Base-by-base conservation (phyloP, 2,888 invertebrate species). In the Parascotia fuliginaria region DNA sequence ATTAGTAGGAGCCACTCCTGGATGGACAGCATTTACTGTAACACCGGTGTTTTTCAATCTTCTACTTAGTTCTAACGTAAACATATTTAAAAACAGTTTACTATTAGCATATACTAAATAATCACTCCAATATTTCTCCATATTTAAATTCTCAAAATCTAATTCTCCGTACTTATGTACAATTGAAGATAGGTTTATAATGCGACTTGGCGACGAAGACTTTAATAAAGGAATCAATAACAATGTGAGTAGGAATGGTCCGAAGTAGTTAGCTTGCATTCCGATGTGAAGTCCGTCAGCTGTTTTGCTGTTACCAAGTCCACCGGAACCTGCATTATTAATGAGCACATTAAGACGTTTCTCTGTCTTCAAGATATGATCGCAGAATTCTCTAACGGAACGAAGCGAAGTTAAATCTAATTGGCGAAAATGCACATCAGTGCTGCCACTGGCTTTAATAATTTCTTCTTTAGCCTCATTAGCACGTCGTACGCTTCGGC, bases 191-290 rank as follows among this genome's bases (percentile, higher is more conserved):
- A 96, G 92, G 70, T 94, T 95, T 7, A 96, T 75, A 38, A 96
- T 94, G 52, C 95, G 92, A 51, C 95, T 94, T 5, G 94, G 93
- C 0, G 92, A 89, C 1, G 93, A 93, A n/a, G 77, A 70, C 80
- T 94, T 94, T 12, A 95, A 58, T 14, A 89, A 59, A 4, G 91
- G 89, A 11, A 90, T 42, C 58, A 94, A 67, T 11, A 96, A 85
- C 70, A 94, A 94, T 1, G 95, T 96, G 42, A 96, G 85, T 43
- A 96, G 86, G 77, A 96, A 96, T 0, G 94, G 95, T 9, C 95
- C 95, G 72, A 95, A 95, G 79, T 95, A 94, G 78, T 96, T 96
- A 39, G 94, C 93, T 73, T 95, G 95, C 93, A 95, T 94, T 48
- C 94, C 94, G n/a, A 92, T 77, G 64, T 95, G 95, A 48, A 96